phyloP scores from a whole-genome alignment of 1,140 invertebrate species.

The Paraescarpia echinospica region DNA sequence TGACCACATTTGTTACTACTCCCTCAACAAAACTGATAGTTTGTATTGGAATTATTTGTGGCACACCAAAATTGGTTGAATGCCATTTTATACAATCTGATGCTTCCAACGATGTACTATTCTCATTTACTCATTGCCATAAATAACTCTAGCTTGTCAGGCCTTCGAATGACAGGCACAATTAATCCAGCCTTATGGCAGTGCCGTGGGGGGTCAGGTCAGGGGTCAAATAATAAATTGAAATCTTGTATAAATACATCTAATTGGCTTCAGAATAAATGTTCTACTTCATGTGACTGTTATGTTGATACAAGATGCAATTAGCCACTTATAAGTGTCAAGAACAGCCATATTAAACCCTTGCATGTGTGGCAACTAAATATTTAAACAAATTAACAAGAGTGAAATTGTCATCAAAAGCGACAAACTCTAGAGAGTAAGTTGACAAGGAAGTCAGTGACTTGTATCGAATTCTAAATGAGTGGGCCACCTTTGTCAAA shows the following conservation, averaged over 20 bases:
- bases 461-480: too few species aligned
- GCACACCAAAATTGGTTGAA: background rate
- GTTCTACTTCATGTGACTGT: background rate
- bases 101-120: background rate
- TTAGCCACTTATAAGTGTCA: background rate
- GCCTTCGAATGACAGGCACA: background rate
- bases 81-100: background rate
- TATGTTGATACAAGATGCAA: background rate
- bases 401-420: too few species aligned
- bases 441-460: too few species aligned
- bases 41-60: background rate
- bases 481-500: too few species aligned
- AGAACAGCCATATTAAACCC: background rate
- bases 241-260: too few species aligned
- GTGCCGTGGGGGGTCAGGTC: too few species aligned
- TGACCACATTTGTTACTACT: background rate
- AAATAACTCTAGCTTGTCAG: background rate
- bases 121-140: background rate
- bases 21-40: background rate
- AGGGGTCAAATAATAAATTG: too few species aligned
- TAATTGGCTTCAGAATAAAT: too few species aligned
- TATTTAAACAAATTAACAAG: too few species aligned
- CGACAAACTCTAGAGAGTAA: too few species aligned
- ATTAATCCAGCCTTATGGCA: too few species aligned
- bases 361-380: too few species aligned